Evolutionary conservation across 2,797 vertebrate genomes (phyloP).

Genomic region (Catostomus latipinnis): DNA sequence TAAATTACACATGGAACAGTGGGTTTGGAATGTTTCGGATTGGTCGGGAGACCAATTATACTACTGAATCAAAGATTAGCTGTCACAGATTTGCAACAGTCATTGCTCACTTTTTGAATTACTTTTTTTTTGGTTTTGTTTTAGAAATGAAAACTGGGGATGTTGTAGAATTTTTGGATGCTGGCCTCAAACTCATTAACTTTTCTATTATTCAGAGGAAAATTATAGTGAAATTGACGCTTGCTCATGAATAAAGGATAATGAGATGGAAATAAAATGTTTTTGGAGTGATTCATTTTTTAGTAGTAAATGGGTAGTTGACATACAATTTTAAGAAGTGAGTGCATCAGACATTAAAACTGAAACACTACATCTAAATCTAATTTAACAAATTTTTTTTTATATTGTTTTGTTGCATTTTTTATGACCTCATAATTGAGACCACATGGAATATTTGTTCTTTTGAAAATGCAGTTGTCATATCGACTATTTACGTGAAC

Average conservation of each 20-base stretch:
- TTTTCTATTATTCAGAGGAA: constrained; percentile 79
- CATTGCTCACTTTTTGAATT: constrained; percentile 46
- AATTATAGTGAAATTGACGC: constrained; percentile 83
- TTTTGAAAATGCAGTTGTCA: neutral
- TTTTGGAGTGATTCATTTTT: constrained; percentile 6
- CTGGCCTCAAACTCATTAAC: constrained; percentile 81
- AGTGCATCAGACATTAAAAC: too few species aligned
- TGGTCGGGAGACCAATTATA: constrained; percentile 60
- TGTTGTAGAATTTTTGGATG: constrained; percentile 71
- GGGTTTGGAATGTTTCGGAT: constrained; percentile 60
- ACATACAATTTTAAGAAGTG: too few species aligned
- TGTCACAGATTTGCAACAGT: constrained; percentile 67
- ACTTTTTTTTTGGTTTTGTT: constrained; percentile 56
- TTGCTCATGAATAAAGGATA: constrained; percentile 85
- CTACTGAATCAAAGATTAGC: constrained; percentile 74
- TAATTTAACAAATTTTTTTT: too few species aligned
- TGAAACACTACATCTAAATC: too few species aligned
- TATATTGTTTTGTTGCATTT: too few species aligned
- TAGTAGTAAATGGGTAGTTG: too few species aligned
- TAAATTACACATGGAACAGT: constrained; percentile 66
- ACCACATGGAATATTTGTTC: too few species aligned
- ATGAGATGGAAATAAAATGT: constrained; percentile 74
- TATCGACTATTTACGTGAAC: too few species aligned
- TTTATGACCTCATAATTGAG: too few species aligned
- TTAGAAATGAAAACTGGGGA: constrained; percentile 68